Evolutionary conservation across 2,888 invertebrate species (phyloP).

Genomic region (Syritta pipiens): DNA sequence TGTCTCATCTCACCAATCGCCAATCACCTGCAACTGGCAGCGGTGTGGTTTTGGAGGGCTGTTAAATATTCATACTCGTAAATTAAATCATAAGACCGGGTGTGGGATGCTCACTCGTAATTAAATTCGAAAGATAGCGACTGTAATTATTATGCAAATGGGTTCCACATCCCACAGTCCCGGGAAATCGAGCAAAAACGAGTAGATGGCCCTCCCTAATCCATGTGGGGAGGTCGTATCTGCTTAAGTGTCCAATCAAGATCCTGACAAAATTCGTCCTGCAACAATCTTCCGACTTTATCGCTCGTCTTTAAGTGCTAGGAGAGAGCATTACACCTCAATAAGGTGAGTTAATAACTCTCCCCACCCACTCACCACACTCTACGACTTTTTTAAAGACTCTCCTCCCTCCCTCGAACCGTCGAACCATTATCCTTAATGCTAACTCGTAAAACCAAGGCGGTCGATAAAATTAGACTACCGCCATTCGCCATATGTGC

Average conservation of each 20-base stretch:
- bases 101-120: slow-evolving; percentile 25
- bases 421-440: slow-evolving; percentile 23
- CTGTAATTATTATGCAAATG: slow-evolving; percentile 68
- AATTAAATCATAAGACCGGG: slow-evolving; percentile 59
- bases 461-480: slow-evolving; percentile 38
- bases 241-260: too few species aligned
- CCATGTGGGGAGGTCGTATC: too few species aligned
- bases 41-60: slow-evolving; percentile 22
- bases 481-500: slow-evolving; percentile 1
- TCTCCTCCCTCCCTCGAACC: not conserved
- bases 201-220: too few species aligned
- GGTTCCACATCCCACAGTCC: too few species aligned
- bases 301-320: too few species aligned
- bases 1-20: not conserved
- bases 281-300: too few species aligned
- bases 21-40: slow-evolving; percentile 54
- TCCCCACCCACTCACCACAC: not conserved
- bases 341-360: slow-evolving; percentile 24
- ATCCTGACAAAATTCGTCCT: too few species aligned
- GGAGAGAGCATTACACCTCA: not conserved
- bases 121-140: slow-evolving; percentile 60
- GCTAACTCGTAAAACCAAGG: slow-evolving; percentile 20
- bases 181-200: too few species aligned
- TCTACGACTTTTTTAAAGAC: slow-evolving; percentile 23
- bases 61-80: slow-evolving; percentile 68